phyloP scores from a whole-genome alignment of 2,888 invertebrate genomes.

The Eristalis tenax region DNA sequence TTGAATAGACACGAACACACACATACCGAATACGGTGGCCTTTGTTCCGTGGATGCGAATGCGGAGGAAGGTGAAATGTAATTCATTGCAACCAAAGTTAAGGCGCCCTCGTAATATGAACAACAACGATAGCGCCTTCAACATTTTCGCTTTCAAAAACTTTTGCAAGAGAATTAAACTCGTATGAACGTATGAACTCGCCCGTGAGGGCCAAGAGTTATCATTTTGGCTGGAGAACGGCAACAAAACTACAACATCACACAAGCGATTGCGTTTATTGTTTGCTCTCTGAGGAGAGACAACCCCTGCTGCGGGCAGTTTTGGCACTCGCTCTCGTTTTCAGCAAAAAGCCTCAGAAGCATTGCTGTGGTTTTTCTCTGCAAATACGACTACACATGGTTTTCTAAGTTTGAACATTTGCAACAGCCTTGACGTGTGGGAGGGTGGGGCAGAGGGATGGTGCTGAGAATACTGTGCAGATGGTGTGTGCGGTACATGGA shows the following conservation, averaged over 20 bases:
- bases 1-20: neutral
- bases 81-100: conserved; percentile 17
- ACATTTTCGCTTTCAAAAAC: conserved; percentile 27
- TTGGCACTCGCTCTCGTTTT: conserved; percentile 47
- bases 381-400: conserved; percentile 4
- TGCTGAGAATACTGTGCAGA: conserved; percentile 2
- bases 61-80: too few species aligned
- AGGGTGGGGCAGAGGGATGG: neutral
- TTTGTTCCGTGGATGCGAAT: neutral
- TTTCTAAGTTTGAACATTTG: conserved; percentile 9
- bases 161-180: neutral
- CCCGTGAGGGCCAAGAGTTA: conserved; percentile 18
- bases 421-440: neutral
- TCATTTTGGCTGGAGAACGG: neutral
- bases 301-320: conserved; percentile 24
- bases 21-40: neutral
- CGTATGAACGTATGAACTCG: neutral
- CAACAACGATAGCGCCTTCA: conserved; percentile 6
- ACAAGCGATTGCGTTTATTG: conserved; percentile 11
- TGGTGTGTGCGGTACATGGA: neutral
- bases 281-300: conserved; percentile 19
- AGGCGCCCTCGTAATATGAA: neutral
- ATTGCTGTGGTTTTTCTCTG: conserved; percentile 36
- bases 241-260: conserved; percentile 4
- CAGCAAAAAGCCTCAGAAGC: conserved; percentile 33